Evolutionary conservation across 2,113 vertebrate species (phyloP).

Genomic region (Crotophaga sulcirostris): DNA sequence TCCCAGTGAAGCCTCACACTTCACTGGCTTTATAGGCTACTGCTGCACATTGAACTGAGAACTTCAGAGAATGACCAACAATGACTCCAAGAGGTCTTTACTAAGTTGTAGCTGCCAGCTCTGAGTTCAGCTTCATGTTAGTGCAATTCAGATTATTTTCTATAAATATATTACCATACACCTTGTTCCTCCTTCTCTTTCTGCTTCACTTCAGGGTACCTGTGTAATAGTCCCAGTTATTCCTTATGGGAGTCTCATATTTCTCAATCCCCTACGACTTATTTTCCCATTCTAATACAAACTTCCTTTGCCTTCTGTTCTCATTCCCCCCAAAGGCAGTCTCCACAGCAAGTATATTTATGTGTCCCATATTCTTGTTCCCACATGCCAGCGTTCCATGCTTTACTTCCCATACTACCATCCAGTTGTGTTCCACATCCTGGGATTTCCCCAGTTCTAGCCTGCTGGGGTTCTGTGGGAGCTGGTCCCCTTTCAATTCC

Average conservation of each 20-base stretch:
- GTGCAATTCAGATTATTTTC: background rate
- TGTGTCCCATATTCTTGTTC: background rate
- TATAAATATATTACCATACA: background rate
- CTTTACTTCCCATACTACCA: background rate
- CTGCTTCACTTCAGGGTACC: background rate
- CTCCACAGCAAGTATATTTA: background rate
- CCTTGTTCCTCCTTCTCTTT: background rate
- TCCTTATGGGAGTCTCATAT: background rate
- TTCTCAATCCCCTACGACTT: background rate
- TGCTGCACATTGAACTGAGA: background rate
- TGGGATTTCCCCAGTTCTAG: background rate
- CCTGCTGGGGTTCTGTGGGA: background rate
- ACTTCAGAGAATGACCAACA: background rate
- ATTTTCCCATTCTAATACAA: background rate
- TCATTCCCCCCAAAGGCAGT: background rate
- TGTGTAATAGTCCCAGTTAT: background rate
- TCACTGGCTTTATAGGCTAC: background rate
- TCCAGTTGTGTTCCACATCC: fast-evolving
- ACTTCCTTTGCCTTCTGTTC: background rate
- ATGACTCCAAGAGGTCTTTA: background rate
- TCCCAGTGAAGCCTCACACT: background rate
- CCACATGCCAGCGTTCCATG: background rate
- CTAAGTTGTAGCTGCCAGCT: background rate
- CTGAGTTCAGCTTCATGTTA: background rate
- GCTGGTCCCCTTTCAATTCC: background rate